Evolutionary conservation across 2,888 invertebrate genomes (phyloP).

Genomic region (Salticus scenicus): DNA sequence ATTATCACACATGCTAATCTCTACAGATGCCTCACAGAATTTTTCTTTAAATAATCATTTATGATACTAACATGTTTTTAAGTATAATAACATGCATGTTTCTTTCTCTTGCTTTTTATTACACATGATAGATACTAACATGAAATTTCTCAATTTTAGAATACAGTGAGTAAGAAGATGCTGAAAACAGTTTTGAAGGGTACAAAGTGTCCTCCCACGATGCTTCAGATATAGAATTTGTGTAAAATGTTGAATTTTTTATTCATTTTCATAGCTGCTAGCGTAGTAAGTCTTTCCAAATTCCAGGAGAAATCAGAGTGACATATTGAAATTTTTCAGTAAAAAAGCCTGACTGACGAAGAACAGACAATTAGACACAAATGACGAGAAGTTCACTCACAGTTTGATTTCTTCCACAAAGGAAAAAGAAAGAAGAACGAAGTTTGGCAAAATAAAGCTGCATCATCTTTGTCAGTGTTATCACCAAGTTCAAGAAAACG

Average conservation of each 20-base stretch:
- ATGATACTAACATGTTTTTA: background rate
- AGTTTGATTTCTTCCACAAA: background rate
- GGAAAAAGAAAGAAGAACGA: constrained; percentile 11
- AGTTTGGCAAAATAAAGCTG: constrained; percentile 55
- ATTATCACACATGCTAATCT: background rate
- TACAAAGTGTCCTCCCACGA: background rate
- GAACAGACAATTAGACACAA: background rate
- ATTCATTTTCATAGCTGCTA: constrained; percentile 9
- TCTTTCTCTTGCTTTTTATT: background rate
- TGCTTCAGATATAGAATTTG: background rate
- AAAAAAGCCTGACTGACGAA: background rate
- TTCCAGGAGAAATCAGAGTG: background rate
- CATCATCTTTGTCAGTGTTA: constrained; percentile 29
- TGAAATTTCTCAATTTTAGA: constrained; percentile 2
- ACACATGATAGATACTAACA: background rate
- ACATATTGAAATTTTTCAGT: background rate
- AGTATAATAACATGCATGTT: constrained; percentile 1
- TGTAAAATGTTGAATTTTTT: background rate
- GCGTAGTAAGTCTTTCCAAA: background rate
- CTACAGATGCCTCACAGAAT: background rate
- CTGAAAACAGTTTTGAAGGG: background rate
- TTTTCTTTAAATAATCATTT: background rate
- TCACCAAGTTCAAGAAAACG: constrained; percentile 34
- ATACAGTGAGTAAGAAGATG: background rate
- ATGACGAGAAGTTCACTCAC: background rate